Conservation (phyloP, 2,888 invertebrate species). For the Anthophora plumipes region DNA sequence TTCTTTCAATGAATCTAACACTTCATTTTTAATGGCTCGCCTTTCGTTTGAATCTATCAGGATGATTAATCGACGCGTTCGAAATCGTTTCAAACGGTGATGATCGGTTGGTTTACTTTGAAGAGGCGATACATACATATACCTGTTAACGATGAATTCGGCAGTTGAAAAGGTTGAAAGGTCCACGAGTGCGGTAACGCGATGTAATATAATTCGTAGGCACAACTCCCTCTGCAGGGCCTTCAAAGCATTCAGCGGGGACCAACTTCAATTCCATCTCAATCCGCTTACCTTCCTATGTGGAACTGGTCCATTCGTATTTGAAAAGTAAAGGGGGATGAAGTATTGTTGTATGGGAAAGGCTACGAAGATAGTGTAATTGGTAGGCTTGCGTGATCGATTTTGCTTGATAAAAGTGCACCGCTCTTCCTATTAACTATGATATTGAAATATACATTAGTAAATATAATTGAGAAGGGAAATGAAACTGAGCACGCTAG, state of each 20-base stretch:
- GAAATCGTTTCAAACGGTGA: slow-evolving; percentile 68
- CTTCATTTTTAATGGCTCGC: slow-evolving; percentile 37
- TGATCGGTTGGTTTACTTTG: slow-evolving; percentile 73
- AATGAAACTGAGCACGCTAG: neutral
- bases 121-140: slow-evolving; percentile 61
- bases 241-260: slow-evolving; percentile 77
- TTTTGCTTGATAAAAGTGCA: slow-evolving; percentile 57
- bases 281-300: slow-evolving; percentile 80
- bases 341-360: slow-evolving; percentile 70
- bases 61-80: slow-evolving; percentile 69
- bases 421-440: slow-evolving; percentile 41
- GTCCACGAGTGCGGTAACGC: slow-evolving; percentile 68
- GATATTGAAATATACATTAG: slow-evolving; percentile 39
- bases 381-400: slow-evolving; percentile 62
- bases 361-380: slow-evolving; percentile 67
- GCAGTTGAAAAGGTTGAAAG: slow-evolving; percentile 76
- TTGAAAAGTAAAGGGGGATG: slow-evolving; percentile 72
- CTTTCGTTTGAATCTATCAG: slow-evolving; percentile 51
- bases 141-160: slow-evolving; percentile 71
- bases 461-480: neutral
- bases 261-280: slow-evolving; percentile 80
- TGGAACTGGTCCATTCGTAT: slow-evolving; percentile 70
- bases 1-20: slow-evolving; percentile 6
- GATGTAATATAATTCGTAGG: slow-evolving; percentile 74
- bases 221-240: slow-evolving; percentile 67